Evolutionary conservation across 2,113 vertebrate species (phyloP).

Genomic region (Aphelocoma coerulescens): DNA sequence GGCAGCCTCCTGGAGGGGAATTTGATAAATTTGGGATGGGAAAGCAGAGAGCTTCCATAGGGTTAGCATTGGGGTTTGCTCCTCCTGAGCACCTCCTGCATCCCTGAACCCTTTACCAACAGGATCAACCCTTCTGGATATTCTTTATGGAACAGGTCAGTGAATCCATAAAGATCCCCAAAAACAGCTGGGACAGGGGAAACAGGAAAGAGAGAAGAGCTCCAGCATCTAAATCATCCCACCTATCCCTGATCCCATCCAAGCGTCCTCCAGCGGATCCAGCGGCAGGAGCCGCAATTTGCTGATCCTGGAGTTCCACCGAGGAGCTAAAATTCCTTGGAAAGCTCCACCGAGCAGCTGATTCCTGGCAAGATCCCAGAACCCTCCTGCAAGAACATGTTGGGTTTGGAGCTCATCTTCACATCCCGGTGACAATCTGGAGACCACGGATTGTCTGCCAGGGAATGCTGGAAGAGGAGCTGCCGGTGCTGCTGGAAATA

Average conservation of each 20-base stretch:
- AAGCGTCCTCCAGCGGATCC: background rate
- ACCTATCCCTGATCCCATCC: background rate
- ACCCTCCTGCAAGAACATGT: background rate
- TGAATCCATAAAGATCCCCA: background rate
- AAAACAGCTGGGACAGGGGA: background rate
- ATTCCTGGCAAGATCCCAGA: background rate
- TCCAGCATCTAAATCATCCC: background rate
- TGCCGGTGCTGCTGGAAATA: background rate
- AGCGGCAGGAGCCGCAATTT: accelerated
- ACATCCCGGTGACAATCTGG: background rate
- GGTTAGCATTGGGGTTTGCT: background rate
- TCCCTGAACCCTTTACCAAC: background rate
- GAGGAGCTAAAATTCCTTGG: background rate
- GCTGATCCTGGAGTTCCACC: background rate
- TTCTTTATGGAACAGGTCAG: background rate
- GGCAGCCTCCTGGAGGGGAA: background rate
- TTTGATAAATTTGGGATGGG: background rate
- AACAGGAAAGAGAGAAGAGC: background rate
- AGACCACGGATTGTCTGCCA: background rate
- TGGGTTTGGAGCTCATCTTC: background rate
- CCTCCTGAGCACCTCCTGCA: background rate
- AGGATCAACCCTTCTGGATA: background rate
- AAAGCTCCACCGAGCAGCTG: background rate
- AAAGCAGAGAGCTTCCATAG: background rate
- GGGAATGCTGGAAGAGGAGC: background rate